Conservation (phyloP, 2,888 invertebrate genomes). For the Polymixis lichenea region DNA sequence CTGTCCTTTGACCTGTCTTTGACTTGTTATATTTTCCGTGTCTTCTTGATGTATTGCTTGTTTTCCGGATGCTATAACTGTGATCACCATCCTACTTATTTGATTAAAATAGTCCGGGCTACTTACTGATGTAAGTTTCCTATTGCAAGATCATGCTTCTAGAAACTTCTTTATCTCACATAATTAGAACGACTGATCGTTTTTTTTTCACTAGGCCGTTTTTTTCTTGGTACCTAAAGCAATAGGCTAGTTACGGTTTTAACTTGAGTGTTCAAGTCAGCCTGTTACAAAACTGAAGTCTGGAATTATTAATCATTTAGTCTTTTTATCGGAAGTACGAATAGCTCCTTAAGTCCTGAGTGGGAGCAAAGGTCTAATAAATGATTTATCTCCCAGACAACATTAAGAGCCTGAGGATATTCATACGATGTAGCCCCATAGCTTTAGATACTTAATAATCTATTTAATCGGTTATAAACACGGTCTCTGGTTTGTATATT, state of each 20-base stretch:
- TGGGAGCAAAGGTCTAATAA: constrained; percentile 15
- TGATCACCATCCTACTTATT: background rate
- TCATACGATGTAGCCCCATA: background rate
- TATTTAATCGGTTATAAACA: background rate
- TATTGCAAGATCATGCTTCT: background rate
- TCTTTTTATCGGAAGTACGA: background rate
- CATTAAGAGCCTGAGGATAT: constrained; percentile 8
- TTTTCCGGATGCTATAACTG: background rate
- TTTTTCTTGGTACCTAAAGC: background rate
- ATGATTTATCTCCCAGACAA: constrained; percentile 27
- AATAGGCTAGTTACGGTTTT: background rate
- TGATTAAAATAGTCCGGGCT: no score
- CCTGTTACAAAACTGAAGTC: background rate
- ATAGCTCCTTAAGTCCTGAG: constrained; percentile 5
- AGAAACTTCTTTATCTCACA: background rate
- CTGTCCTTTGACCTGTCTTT: background rate
- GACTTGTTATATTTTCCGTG: background rate
- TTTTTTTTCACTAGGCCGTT: background rate
- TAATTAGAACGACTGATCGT: background rate
- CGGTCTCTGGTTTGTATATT: no score
- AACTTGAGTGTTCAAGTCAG: constrained; percentile 21
- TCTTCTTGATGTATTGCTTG: rapidly evolving
- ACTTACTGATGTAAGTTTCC: background rate
- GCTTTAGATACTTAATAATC: background rate
- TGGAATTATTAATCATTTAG: constrained; percentile 18